Conservation (phyloP, 2,888 invertebrate species). For the Tribolium freemani region DNA sequence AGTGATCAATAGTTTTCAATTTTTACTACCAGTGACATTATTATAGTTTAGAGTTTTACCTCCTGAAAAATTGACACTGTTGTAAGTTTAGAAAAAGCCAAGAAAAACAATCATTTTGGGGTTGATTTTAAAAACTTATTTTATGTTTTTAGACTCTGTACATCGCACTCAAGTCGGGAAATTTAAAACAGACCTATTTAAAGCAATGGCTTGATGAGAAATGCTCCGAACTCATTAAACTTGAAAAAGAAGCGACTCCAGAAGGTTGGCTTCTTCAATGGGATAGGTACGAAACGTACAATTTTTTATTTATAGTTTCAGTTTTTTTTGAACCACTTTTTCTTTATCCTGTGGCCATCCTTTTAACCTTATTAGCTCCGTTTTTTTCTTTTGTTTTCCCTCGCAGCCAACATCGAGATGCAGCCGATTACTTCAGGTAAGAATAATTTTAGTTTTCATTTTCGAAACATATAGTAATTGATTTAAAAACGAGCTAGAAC, state of each 20-base stretch:
- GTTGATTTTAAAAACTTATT: not conserved
- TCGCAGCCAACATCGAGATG: constrained; percentile 13
- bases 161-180: constrained; percentile 73
- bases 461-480: not conserved
- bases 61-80: no score
- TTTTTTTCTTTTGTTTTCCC: constrained; percentile 7
- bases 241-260: constrained; percentile 77
- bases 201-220: constrained; percentile 74
- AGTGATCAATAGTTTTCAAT: no score
- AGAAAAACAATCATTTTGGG: no score
- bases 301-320: constrained; percentile 7
- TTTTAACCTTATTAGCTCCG: constrained; percentile 17
- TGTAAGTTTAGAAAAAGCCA: no score
- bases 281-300: constrained; percentile 76
- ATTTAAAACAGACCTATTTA: constrained; percentile 73
- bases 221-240: constrained; percentile 72
- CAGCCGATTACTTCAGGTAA: constrained; percentile 21
- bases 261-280: constrained; percentile 79
- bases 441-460: constrained; percentile 25
- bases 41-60: no score
- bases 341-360: constrained; percentile 1
- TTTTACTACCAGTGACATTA: no score
- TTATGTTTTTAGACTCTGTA: constrained; percentile 72
- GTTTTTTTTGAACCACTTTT: not conserved
- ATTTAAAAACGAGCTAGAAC: not conserved